Percentiles rank a stretch among this genome's conserved stretches.
These are phyloP conservation scores for Bombyx huttoni DNA, from an alignment of 2,888 invertebrate genomes.

Conservation along the genomic window DNA sequence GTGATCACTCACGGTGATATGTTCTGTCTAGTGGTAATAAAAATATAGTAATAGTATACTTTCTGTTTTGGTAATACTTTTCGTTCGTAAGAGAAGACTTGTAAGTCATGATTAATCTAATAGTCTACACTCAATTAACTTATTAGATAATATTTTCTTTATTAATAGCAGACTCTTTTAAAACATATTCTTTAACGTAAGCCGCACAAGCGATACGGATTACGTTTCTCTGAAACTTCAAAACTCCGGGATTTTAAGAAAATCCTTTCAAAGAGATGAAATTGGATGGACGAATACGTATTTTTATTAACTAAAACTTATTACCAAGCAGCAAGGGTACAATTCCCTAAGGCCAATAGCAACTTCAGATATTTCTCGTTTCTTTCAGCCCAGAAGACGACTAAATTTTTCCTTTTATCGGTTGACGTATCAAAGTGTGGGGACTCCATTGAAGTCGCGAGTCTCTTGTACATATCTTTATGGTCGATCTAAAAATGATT, in stretches of 20 bases:
- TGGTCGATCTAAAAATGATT: slow-evolving; percentile 22
- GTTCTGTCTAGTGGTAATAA: too few species aligned
- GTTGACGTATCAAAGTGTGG: slow-evolving; percentile 42
- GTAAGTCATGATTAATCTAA: too few species aligned
- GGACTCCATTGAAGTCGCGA: slow-evolving; percentile 43
- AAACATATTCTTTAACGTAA: background rate
- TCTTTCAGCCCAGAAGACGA: slow-evolving; percentile 31
- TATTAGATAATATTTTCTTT: too few species aligned
- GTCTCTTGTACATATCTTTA: slow-evolving; percentile 29
- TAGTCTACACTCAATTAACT: too few species aligned
- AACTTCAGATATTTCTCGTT: slow-evolving; percentile 37
- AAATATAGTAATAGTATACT: too few species aligned
- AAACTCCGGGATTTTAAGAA: background rate
- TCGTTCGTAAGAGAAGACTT: too few species aligned
- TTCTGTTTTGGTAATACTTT: too few species aligned
- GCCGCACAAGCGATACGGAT: too few species aligned
- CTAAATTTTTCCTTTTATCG: slow-evolving; percentile 22
- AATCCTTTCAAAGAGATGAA: background rate
- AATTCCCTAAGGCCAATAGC: slow-evolving; percentile 35
- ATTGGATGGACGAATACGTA: background rate
- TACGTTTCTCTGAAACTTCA: background rate
- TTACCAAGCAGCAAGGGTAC: slow-evolving; percentile 44
- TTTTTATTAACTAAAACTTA: background rate
- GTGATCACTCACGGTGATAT: too few species aligned
- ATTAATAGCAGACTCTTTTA: background rate